Evolutionary conservation across 2,797 vertebrate genomes (phyloP).

Genomic region (Malacoctenus gilli): DNA sequence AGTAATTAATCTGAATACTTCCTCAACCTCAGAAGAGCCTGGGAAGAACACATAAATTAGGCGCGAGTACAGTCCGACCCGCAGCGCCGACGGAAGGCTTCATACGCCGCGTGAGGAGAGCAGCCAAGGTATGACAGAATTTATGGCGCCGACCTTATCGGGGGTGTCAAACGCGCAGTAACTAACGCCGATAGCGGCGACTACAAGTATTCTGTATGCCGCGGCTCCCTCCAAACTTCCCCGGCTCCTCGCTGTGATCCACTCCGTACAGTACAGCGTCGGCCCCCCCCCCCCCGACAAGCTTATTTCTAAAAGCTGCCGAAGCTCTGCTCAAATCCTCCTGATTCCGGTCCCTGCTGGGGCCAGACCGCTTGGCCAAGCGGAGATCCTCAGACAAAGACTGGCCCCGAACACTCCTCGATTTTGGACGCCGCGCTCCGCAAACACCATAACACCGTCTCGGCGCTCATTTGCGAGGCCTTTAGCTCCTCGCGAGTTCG

Average conservation of each 20-base stretch:
- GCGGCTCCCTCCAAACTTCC: conserved; percentile 42
- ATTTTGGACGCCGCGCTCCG: conserved; percentile 60
- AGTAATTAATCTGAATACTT: background rate
- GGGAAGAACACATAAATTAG: conserved; percentile 8
- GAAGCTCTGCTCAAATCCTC: conserved; percentile 73
- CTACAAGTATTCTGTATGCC: conserved; percentile 25
- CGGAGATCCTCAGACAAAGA: conserved; percentile 72
- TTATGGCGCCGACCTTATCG: conserved; percentile 24
- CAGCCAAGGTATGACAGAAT: conserved; percentile 11
- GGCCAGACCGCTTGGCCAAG: conserved; percentile 63
- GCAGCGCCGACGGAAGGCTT: conserved; percentile 3
- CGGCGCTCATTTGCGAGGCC: conserved; percentile 70
- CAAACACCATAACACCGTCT: conserved; percentile 71
- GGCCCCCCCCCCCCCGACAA: conserved; percentile 64
- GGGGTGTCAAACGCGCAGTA: conserved; percentile 30
- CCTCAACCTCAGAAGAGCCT: background rate
- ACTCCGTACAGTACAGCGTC: conserved; percentile 48
- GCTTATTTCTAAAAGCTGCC: conserved; percentile 78
- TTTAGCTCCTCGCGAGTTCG: conserved; percentile 72
- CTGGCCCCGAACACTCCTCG: conserved; percentile 57
- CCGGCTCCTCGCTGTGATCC: conserved; percentile 54
- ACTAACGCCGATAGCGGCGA: conserved; percentile 30
- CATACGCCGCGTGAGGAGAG: conserved; percentile 13
- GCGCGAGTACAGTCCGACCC: background rate
- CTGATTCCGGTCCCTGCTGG: conserved; percentile 73